Evolutionary conservation across 2,113 vertebrate genomes (phyloP), one percentile per base, ranked within the genome.

Genomic region (Meriones unguiculatus): DNA sequence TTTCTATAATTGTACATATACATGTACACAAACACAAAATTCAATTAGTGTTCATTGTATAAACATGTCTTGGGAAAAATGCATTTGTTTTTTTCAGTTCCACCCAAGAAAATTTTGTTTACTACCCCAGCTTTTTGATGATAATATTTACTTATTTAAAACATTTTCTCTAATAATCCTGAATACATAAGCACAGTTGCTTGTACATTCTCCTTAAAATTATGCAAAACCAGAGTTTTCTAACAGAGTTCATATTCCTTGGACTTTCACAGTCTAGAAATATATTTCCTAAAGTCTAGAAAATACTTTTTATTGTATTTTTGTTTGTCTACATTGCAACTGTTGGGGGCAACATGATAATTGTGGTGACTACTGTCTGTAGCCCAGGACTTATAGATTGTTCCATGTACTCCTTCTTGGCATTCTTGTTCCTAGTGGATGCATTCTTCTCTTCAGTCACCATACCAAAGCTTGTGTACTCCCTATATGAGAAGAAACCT

Each of bases 181-280:
- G 18, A 2, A 38, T 4, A 69, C 20, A 25, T 72, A 5, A n/a
- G 25, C 5, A 54, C 0, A 32, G 18, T 35, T 52, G n/a, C 4
- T 84, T 65, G 7, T n/a, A 24, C 30, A 54, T 24, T 46, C 3
- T 41, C 20, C 81, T 46, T 38, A 28, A 62, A 69, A 35, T 38
- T 38, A 96, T 96, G 93, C 41, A 30, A 64, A 98, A 98, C 22
- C 80, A 84, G 59, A 84, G 57, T 15, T 84, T 41, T 28, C 59
- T 84, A 25, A 84, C 59, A 10, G 57, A 84, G 25, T 84, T 84
- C n/a, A 25, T 84, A 84, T 38, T 84, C 80, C 57, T 84, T n/a
- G 80, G 80, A 25, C 80, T 84, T 8, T 62, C 80, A 28, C 57
- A 84, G 35, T n/a, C n/a, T n/a, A n/a, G n/a, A n/a, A n/a, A n/a